Evolutionary conservation across 2,113 vertebrate species (phyloP), one percentile per base, ranked within the genome.

Genomic region (Megalops atlanticus): DNA sequence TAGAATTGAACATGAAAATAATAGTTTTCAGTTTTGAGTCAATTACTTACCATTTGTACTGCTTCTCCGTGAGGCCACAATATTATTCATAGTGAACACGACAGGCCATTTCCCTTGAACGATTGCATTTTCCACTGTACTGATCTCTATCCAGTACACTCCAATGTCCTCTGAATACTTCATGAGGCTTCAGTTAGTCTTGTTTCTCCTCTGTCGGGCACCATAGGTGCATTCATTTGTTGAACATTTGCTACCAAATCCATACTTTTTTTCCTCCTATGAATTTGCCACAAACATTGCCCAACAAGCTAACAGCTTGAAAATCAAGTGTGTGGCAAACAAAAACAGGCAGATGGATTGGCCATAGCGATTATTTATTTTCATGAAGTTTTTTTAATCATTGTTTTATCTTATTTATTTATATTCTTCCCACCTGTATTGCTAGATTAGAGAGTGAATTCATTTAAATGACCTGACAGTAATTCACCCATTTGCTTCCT

Each of bases 81-180:
- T 8, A 18, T 82, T 40, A 71, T 77, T 82, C 43, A 81, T 47
- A 70, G 58, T 18, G 41, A 77, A 82, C 74, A 40, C 75, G 45
- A 77, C 27, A 70, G 80, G 52, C 72, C 72, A 64, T 70, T 76
- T 81, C 80, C 72, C 72, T 45, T 31, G n/a, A 68, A 40, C 31
- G 27, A 43, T 49, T 64, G 27, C 14, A n/a, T 78, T 77, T 77
- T 71, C 74, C 74, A 77, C 52, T 21, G 35, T 41, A 76, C 31
- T 82, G 40, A 27, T 77, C 35, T 72, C 54, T 36, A 33, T 49
- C 21, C 40, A 8, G 18, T 31, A 24, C 27, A n/a, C 73, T 69
- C 21, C 35, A 38, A 0, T 36, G 80, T 35, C 31, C 35, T 33
- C 80, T 77, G 41, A 77, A 77, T 81, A 71, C 74, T 77, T 58